Conservation (phyloP, 2,113 vertebrate genomes). For the Himantopus leucocephalus region DNA sequence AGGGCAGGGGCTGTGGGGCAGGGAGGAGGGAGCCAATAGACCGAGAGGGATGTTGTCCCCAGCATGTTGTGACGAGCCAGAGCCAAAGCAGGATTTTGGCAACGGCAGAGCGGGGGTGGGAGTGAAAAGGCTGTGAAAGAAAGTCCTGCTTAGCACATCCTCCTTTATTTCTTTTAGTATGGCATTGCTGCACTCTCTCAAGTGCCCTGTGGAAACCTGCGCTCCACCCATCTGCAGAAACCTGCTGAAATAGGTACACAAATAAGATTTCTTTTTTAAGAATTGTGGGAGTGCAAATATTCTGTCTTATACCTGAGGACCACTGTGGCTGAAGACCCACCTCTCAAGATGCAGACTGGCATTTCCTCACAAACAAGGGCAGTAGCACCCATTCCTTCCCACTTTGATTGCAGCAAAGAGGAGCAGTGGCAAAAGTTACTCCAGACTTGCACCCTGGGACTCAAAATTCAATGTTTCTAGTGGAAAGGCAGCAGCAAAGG, state of each 20-base stretch:
- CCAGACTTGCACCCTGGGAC: not conserved
- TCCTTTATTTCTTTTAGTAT: no score
- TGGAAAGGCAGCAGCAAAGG: not conserved
- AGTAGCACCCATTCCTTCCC: not conserved
- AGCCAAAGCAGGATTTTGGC: not conserved
- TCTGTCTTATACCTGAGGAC: not conserved
- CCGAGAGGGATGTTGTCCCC: not conserved
- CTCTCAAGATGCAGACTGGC: not conserved
- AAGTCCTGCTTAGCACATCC: not conserved
- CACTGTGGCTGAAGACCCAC: not conserved
- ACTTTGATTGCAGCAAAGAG: not conserved
- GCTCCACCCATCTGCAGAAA: not conserved
- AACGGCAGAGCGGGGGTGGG: fast-evolving
- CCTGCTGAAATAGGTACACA: not conserved
- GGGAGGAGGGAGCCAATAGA: fast-evolving
- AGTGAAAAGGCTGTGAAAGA: not conserved
- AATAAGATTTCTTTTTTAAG: not conserved
- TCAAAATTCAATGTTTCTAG: not conserved
- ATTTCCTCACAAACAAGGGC: not conserved
- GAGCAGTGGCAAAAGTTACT: not conserved
- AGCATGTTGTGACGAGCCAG: fast-evolving
- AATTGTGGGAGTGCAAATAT: not conserved
- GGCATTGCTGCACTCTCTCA: not conserved
- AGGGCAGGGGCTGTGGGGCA: no score
- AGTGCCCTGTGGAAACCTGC: not conserved